Percentiles rank a stretch among this genome's conserved stretches.
phyloP scores from a whole-genome alignment of 2,113 vertebrate genomes.

The Paradoxurus hermaphroditus region DNA sequence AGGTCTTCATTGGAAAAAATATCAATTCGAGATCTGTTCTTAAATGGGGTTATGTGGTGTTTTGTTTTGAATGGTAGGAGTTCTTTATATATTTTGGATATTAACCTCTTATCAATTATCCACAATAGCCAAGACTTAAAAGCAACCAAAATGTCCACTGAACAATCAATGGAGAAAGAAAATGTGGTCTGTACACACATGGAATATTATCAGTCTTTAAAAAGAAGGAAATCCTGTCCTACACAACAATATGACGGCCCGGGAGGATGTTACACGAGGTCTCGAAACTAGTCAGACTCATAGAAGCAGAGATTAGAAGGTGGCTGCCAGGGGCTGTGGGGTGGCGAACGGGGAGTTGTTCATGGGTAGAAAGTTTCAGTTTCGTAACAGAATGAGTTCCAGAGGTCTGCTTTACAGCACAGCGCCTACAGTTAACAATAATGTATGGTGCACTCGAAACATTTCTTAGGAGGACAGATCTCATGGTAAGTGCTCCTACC shows the following conservation, averaged over 20 bases:
- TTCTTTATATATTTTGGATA: not conserved
- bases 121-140: not conserved
- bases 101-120: not conserved
- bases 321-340: not conserved
- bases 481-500: not conserved
- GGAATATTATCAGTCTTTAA: not conserved
- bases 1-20: not conserved
- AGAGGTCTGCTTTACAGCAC: not conserved
- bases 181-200: not conserved
- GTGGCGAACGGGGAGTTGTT: not conserved
- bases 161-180: not conserved
- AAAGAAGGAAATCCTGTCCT: not conserved
- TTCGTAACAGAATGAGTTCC: not conserved
- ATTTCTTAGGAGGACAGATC: not conserved
- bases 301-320: not conserved
- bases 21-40: not conserved
- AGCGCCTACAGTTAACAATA: not conserved
- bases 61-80: not conserved
- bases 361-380: not conserved
- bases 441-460: not conserved
- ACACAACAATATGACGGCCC: not conserved
- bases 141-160: not conserved
- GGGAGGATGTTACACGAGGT: not conserved
- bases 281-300: not conserved
- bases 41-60: not conserved